Base-by-base conservation (phyloP, 1,140 invertebrate species). In the Drosophila simulans region DNA sequence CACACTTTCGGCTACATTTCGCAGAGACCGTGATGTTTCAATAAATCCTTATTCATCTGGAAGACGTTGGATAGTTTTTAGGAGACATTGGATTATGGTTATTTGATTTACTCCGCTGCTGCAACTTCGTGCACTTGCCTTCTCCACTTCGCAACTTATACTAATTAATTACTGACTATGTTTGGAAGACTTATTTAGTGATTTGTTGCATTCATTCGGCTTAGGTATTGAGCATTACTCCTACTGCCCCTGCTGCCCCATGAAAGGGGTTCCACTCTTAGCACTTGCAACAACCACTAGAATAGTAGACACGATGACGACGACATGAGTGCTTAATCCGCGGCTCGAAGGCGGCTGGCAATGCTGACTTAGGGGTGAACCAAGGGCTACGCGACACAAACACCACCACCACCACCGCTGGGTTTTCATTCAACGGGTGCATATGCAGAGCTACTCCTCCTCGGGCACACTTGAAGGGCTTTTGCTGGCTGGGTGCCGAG, bases 171-270 rank as follows among this genome's bases (percentile, higher is more conserved):
- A 86, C 62, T 10, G 43, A 60, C 84, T 86, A 88, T 27, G 77
- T 69, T 83, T 91, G 90, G 90, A 91, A 91, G 90, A 91, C 90
- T 91, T 88, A 68, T 77, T 91, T 75, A 91, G 90, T 91, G 90
- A 91, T 91, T 91, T 91, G 89, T 91, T 91, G 80, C 74, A 80
- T 85, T 85, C 40, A 70, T 86, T 80, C 39, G 68, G 56, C 37
- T 71, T 56, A 65, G 65, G 63, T 77, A 75, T 77, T 59, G 65
- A 45, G 64, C 54, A 27, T 56, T 51, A 37, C 22, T 37, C 34
- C 20, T 8, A 39, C 39, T 22, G 40, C 17, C 66, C 65, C 37
- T 45, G 49, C 39, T 46, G 45, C 66, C 66, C 55, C 68, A 66
- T 60, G 37, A 52, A 43, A 62, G 60, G 43, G 65, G 52, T 65